A percentile compares a stretch with the other conserved stretches of the same genome.
Conservation (phyloP, 2,797 vertebrate species). For the Xenops minutus region DNA sequence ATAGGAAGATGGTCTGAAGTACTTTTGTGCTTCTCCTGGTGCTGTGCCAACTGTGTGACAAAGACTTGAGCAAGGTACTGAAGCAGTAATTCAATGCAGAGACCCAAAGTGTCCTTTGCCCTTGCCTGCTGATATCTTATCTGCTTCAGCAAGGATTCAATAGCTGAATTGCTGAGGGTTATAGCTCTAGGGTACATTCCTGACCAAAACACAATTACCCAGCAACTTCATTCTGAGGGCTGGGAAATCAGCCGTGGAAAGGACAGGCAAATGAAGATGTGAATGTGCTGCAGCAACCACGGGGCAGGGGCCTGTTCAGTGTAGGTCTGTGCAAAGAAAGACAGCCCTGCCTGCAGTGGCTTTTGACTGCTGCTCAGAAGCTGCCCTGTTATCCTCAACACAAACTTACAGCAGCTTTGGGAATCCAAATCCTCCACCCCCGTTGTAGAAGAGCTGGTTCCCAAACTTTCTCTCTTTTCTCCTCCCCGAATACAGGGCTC, state of each 20-base stretch:
- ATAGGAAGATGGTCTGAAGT: neutral
- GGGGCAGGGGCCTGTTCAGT: neutral
- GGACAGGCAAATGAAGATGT: neutral
- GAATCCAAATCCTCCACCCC: neutral
- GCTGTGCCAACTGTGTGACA: neutral
- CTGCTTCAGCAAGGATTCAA: neutral
- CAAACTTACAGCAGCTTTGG: neutral
- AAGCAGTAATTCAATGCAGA: neutral
- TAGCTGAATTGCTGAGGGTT: neutral
- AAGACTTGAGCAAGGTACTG: neutral
- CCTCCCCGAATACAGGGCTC: accelerated
- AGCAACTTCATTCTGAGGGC: neutral
- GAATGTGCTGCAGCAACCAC: neutral
- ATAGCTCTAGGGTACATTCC: neutral
- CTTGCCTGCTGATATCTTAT: neutral
- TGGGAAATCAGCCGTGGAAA: neutral
- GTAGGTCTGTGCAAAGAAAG: neutral
- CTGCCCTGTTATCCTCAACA: neutral
- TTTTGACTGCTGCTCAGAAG: neutral
- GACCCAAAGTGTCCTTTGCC: neutral
- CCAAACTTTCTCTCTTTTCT: neutral
- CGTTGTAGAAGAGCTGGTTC: neutral
- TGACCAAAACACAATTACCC: neutral
- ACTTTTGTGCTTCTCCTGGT: neutral
- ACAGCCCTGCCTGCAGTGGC: neutral